Percentiles rank a stretch among this genome's conserved stretches.
phyloP scores from a whole-genome alignment of 2,797 vertebrate species.

The Catostomus latipinnis region DNA sequence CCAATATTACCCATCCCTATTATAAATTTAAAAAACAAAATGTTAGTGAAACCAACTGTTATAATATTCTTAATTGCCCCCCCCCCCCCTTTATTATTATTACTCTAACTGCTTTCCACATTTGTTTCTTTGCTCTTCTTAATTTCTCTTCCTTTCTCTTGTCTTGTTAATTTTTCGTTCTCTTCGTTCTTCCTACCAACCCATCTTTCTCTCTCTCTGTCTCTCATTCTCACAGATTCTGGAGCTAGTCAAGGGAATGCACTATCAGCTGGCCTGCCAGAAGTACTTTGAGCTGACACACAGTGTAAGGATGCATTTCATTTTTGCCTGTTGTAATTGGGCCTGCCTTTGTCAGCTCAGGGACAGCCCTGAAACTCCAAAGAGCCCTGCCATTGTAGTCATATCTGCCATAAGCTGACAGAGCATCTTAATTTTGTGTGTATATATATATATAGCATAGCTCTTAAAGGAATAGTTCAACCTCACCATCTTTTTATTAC shows the following conservation, averaged over 20 bases:
- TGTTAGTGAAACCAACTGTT: no score
- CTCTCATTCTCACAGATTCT: constrained; percentile 81
- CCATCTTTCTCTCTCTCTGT: not conserved
- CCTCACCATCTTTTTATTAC: no score
- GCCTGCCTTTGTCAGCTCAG: constrained; percentile 53
- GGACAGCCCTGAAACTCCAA: constrained; percentile 55
- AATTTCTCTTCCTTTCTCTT: no score
- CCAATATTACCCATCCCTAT: no score
- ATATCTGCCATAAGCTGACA: constrained; percentile 70
- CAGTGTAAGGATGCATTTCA: constrained; percentile 84
- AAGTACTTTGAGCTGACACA: constrained; percentile 98
- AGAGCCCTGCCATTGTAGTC: constrained; percentile 57
- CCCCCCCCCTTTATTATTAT: no score
- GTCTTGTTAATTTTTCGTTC: no score
- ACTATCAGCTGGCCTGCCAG: constrained; percentile 97
- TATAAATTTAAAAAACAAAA: no score
- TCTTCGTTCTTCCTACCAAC: constrained; percentile 7
- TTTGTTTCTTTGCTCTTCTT: no score
- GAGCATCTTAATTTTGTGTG: constrained; percentile 63
- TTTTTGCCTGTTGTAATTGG: constrained; percentile 56
- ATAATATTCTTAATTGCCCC: no score
- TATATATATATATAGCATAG: no score
- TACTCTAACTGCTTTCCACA: no score
- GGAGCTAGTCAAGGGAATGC: constrained; percentile 97
- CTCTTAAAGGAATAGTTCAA: no score